phyloP scores from a whole-genome alignment of 2,113 vertebrate species.

The Dendrocopos noguchii region DNA sequence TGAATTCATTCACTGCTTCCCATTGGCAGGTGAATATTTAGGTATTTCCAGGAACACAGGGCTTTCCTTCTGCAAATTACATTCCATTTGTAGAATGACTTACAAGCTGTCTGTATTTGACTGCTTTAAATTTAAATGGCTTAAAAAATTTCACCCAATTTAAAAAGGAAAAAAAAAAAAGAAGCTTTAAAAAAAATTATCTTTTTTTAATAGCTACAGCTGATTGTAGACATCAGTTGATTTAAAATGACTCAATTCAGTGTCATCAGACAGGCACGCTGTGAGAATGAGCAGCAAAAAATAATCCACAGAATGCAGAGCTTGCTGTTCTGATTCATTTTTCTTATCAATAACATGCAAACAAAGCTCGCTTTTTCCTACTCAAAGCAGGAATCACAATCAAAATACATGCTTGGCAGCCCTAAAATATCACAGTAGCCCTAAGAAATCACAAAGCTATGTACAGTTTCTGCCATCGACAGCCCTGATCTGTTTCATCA shows the following conservation, averaged over 20 bases:
- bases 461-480: not conserved
- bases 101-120: not conserved
- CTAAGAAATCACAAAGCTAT: accelerated
- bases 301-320: not conserved
- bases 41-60: not conserved
- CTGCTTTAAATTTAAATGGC: not conserved
- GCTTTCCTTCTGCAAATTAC: not conserved
- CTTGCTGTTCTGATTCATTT: not conserved
- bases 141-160: not conserved
- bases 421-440: not conserved
- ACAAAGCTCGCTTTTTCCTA: not conserved
- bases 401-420: not conserved
- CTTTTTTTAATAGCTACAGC: not conserved
- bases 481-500: not conserved
- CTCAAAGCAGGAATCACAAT: not conserved
- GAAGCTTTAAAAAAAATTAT: not conserved
- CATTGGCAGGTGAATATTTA: accelerated
- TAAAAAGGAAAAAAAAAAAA: not conserved
- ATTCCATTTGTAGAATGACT: not conserved
- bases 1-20: not conserved
- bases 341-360: not conserved
- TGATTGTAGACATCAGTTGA: not conserved
- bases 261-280: not conserved
- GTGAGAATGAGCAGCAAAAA: not conserved
- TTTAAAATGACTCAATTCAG: not conserved